These are phyloP conservation scores for Pogoniulus pusillus DNA, from an alignment of 2,797 vertebrate genomes.

Conservation along the genomic window DNA sequence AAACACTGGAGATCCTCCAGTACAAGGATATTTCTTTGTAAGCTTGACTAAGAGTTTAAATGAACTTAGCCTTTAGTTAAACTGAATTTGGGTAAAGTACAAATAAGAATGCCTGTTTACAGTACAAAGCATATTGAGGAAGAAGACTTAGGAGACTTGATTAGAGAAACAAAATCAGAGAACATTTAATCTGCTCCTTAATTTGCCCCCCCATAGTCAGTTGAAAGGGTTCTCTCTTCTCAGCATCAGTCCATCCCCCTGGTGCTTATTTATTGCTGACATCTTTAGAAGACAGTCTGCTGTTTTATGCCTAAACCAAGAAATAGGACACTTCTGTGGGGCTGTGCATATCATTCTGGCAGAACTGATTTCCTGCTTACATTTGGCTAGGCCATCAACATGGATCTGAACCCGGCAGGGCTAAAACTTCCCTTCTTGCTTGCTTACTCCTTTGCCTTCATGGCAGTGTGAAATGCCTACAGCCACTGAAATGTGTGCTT, in stretches of 20 bases:
- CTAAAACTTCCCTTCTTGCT: not conserved
- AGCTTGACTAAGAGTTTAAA: not conserved
- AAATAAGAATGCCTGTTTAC: not conserved
- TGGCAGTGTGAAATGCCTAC: not conserved
- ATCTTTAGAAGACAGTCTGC: not conserved
- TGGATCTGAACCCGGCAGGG: not conserved
- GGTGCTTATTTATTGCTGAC: not conserved
- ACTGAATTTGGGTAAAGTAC: not conserved
- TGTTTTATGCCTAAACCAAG: not conserved
- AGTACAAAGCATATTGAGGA: not conserved
- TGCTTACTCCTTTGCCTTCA: rapidly evolving
- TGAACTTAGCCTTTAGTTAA: not conserved
- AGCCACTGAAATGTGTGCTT: not conserved
- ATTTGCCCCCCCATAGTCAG: not conserved
- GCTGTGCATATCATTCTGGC: not conserved
- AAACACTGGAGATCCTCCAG: not conserved
- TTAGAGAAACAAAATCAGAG: not conserved
- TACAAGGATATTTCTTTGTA: not conserved
- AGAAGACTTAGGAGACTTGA: not conserved
- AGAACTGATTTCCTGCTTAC: not conserved
- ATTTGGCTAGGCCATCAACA: not conserved
- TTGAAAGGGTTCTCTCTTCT: not conserved
- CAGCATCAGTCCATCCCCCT: not conserved
- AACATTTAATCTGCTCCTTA: not conserved
- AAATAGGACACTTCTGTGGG: not conserved